These are phyloP conservation scores for Rhinolophus ferrumequinum DNA, from an alignment of 2,113 vertebrate species.

Conservation along the genomic window DNA sequence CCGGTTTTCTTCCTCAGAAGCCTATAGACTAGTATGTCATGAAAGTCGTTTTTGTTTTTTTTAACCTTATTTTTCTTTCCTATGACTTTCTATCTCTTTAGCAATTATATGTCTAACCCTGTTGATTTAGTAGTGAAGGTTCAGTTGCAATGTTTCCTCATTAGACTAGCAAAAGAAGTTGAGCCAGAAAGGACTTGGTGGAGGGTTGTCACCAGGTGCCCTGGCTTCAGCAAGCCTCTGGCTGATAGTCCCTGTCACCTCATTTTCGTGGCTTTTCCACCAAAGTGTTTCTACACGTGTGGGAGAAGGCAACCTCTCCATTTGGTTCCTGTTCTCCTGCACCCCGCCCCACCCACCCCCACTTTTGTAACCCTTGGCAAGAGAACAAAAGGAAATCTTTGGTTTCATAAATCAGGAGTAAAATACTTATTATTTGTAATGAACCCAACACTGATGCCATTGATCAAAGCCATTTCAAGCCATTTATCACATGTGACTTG, in stretches of 20 bases:
- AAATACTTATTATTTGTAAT: conserved; percentile 67
- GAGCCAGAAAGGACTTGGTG: not conserved
- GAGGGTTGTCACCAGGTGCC: not conserved
- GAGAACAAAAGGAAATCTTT: conserved; percentile 54
- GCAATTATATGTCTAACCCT: not conserved
- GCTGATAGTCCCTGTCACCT: not conserved
- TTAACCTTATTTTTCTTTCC: not conserved
- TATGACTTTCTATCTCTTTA: not conserved
- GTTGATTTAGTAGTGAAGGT: not conserved
- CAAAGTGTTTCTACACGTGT: not conserved
- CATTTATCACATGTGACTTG: conserved; percentile 66
- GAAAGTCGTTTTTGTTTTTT: not conserved
- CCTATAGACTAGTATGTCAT: not conserved
- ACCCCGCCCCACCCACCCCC: no score
- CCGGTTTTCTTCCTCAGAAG: not conserved
- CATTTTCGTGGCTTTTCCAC: fast-evolving
- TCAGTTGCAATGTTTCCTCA: not conserved
- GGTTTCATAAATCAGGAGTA: conserved; percentile 66
- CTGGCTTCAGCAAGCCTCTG: not conserved
- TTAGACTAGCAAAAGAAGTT: not conserved
- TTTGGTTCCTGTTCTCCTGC: not conserved
- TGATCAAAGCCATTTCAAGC: conserved; percentile 56
- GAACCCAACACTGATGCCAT: conserved; percentile 65
- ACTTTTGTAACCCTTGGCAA: not conserved
- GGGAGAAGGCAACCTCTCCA: not conserved